phyloP scores from a whole-genome alignment of 2,888 invertebrate genomes.

The Malachius bipustulatus region DNA sequence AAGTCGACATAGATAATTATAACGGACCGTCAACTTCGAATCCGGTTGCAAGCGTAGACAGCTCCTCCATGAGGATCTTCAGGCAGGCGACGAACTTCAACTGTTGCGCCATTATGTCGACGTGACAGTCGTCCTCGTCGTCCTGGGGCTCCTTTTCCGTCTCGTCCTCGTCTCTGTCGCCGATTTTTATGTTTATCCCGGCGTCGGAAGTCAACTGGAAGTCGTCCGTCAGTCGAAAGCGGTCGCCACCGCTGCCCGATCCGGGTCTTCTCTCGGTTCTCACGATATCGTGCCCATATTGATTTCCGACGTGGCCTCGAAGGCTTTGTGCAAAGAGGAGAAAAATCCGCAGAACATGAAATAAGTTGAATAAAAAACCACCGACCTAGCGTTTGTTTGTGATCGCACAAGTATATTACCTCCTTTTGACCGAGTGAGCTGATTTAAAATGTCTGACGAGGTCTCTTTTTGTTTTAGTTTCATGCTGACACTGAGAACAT shows the following conservation, averaged over 20 bases:
- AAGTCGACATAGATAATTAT: too few relatives aligned
- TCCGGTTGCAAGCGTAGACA: conserved; percentile 86
- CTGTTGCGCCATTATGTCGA: conserved; percentile 98
- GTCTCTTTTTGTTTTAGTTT: too few relatives aligned
- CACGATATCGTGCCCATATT: conserved; percentile 55
- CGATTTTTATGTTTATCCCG: conserved; percentile 31
- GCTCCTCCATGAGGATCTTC: conserved; percentile 93
- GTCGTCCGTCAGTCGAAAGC: conserved; percentile 55
- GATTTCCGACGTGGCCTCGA: conserved; percentile 45
- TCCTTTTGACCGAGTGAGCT: too few relatives aligned
- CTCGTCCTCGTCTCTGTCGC: conserved; percentile 32
- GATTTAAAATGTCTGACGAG: too few relatives aligned
- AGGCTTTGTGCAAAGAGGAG: conserved; percentile 28
- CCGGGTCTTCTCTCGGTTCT: conserved; percentile 26
- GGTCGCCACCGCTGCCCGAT: too few relatives aligned
- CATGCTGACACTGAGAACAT: too few relatives aligned
- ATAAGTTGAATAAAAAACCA: too few relatives aligned
- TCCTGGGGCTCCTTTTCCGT: conserved; percentile 39
- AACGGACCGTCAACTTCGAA: conserved; percentile 86
- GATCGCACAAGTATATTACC: too few relatives aligned
- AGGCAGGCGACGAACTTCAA: conserved; percentile 96
- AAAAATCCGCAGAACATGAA: too few relatives aligned
- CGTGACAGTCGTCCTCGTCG: conserved; percentile 41
- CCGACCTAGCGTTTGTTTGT: too few relatives aligned
- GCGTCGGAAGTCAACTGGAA: conserved; percentile 33